Base-by-base conservation (phyloP, 2,797 vertebrate genomes). In the Petrocephalus schoutedeni region DNA sequence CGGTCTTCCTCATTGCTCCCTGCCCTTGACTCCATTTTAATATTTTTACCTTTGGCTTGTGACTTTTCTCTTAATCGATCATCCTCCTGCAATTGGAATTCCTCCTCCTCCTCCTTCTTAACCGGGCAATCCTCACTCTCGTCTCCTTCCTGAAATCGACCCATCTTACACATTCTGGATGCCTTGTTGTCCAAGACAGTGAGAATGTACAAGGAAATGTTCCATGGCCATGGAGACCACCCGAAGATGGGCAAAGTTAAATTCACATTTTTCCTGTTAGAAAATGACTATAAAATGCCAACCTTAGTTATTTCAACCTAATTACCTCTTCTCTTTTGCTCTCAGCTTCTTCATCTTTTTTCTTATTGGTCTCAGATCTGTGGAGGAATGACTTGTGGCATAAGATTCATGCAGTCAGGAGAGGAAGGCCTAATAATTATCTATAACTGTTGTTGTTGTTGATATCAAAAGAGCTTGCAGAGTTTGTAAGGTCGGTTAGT, bases 371-470 rank as follows among this genome's bases (percentile, higher is more conserved):
- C 53, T 88, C 45, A 36, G 53, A 86, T 77, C 88, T 88, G 84
- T 32, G 58, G 45, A 61, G 51, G 57, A 51, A 86, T 54, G 51
- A 54, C 49, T 54, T 84, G n/a, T 6, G 45, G 45, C n/a, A 12
- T 4, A 83, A 14, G 5, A 83, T 51, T 83, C 9, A 83, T 10
- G n/a, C 53, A 84, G 41, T 45, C 74, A 80, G 7, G 16, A 80
- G 41, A 80, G 16, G 16, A 49, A n/a, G 74, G 45, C 74, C 74
- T 49, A 80, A 41, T 21, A 14, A 54, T 54, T 49, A 84, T 53
- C 16, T 51, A 82, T 7, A 45, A 45, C 36, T 7, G n/a, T n/a
- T n/a, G 83, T 88, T 88, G 49, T 86, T 88, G 83, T 88, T 88
- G 53, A 74, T 21, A 45, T 88, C 87, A 21, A 67, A 3, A 67